Base-by-base conservation (phyloP, 2,888 invertebrate species). In the Rhimphoctona megacephalus region DNA sequence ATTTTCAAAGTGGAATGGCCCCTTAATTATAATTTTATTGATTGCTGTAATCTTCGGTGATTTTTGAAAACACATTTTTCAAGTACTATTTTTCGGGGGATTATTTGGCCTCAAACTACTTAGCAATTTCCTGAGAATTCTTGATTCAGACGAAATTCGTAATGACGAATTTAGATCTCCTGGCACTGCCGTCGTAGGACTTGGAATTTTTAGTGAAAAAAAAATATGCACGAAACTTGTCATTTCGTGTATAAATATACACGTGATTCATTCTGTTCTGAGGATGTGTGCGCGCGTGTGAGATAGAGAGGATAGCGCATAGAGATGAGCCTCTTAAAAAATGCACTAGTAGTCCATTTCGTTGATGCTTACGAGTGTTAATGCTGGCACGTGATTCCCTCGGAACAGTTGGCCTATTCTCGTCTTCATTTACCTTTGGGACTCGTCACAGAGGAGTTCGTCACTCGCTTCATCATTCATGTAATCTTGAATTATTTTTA, bases 221-320 rank as follows among this genome's bases (percentile, higher is more conserved):
- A 54, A 69, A 70, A 61, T 1, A 30, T n/a, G 19, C 46, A 22
- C 17, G 30, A 19, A 76, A 61, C 17, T 72, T 14, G 52, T 57
- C 70, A 52, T 49, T 78, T 22, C 64, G 52, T 72, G 2, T 39
- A 81, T 81, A 89, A 84, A 88, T 88, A 85, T 67, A 81, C 81
- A 30, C 66, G 83, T 89, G 87, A 89, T 85, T 89, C 88, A 87
- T 81, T 79, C 36, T 0, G 17, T 85, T 85, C 76, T 36, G 54
- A 79, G 84, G 85, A 80, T 25, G 52, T 30, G 25, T 19, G 9
- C 19, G n/a, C 9, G 33, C 9, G 57, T 25, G 64, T 6, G 70
- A 49, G 61, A 61, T 14, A 30, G 43, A 61, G 57, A 25, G 33
- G 25, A 25, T 11, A 61, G 54, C 5, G 36, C 66, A 17, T n/a